A percentile compares a stretch with the other conserved stretches of the same genome.
Evolutionary conservation across 2,113 vertebrate species (phyloP).

Genomic region (Ceuthmochares aereus): DNA sequence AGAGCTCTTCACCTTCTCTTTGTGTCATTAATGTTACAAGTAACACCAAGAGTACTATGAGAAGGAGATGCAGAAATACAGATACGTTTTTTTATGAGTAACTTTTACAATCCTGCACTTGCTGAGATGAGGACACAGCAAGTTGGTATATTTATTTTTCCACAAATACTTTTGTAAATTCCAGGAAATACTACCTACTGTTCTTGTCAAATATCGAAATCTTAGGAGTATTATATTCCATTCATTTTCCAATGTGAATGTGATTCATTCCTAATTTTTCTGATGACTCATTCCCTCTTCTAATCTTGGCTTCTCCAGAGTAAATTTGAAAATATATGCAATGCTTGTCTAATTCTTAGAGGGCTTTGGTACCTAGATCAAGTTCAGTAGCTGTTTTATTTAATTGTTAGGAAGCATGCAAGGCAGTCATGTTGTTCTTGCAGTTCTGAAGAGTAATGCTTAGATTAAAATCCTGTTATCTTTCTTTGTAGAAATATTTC

Average conservation of each 20-base stretch:
- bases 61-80: neutral
- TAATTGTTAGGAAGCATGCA: neutral
- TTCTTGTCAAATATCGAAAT: neutral
- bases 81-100: neutral
- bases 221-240: neutral
- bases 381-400: neutral
- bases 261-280: neutral
- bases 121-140: neutral
- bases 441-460: neutral
- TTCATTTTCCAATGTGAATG: neutral
- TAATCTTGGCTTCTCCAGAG: neutral
- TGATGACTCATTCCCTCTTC: neutral
- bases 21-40: neutral
- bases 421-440: neutral
- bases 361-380: neutral
- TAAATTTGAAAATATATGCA: neutral
- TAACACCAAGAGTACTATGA: neutral
- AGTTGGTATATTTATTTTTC: neutral
- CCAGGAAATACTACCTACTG: neutral
- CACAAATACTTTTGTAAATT: neutral
- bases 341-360: neutral
- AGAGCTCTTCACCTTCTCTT: neutral
- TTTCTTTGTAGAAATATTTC: neutral
- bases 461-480: neutral
- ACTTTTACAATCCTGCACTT: neutral